Conservation (phyloP, 2,797 vertebrate genomes). For the Pogoniulus pusillus region DNA sequence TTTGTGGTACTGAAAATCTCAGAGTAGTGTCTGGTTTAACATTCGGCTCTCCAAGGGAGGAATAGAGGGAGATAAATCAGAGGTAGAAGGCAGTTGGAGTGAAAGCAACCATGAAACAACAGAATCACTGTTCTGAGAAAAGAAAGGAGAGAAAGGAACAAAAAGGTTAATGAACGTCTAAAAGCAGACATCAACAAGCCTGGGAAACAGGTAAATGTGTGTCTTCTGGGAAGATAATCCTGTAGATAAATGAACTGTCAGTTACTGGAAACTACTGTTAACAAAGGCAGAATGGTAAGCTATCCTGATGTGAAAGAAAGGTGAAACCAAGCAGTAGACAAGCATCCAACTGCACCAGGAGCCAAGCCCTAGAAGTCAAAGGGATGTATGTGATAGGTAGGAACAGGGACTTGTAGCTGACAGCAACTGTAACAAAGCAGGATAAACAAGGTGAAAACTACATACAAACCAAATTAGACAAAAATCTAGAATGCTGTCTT, state of each 20-base stretch:
- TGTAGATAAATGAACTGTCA: slow-evolving; percentile 39
- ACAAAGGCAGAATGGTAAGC: slow-evolving; percentile 36
- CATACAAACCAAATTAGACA: neutral
- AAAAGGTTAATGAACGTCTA: slow-evolving; percentile 30
- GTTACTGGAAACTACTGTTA: neutral
- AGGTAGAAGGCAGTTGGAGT: neutral
- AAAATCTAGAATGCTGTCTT: neutral
- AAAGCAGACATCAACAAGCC: neutral
- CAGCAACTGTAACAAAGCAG: neutral
- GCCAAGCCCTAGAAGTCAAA: slow-evolving; percentile 28
- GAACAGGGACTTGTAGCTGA: neutral
- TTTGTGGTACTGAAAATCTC: neutral
- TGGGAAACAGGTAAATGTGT: slow-evolving; percentile 44
- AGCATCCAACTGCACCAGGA: neutral
- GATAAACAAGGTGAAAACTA: neutral
- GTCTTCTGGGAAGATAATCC: slow-evolving; percentile 46
- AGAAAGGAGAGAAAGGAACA: slow-evolving; percentile 17
- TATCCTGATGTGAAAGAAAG: slow-evolving; percentile 44
- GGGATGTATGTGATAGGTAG: neutral
- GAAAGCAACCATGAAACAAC: slow-evolving; percentile 35
- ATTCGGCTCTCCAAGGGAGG: neutral
- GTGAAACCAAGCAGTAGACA: neutral
- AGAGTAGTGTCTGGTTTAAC: neutral
- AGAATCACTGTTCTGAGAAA: slow-evolving; percentile 10
- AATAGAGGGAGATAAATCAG: neutral